These are phyloP conservation scores for Virgularia gustaviana DNA, from an alignment of 92 coral and sea anemone species.

Conservation along the genomic window DNA sequence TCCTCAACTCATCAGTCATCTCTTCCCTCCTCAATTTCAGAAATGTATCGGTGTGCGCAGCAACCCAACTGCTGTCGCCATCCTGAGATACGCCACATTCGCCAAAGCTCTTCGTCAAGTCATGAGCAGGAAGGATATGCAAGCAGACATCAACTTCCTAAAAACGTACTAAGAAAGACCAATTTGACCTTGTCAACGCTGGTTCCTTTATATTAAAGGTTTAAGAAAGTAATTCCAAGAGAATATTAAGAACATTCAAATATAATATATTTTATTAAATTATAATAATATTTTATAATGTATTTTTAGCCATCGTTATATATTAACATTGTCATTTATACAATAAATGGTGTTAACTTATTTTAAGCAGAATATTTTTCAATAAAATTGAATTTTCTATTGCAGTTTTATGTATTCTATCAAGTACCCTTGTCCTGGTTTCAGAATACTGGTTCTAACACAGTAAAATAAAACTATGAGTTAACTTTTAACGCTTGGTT, in stretches of 20 bases:
- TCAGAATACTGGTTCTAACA: too few species aligned
- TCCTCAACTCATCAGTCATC: background rate
- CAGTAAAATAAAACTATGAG: too few species aligned
- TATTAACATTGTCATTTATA: too few species aligned
- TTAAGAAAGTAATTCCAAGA: slow-evolving; percentile 4
- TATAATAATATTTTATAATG: background rate
- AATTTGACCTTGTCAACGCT: background rate
- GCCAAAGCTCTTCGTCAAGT: background rate
- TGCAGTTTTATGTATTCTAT: too few species aligned
- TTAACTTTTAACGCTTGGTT: too few species aligned
- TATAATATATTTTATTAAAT: background rate
- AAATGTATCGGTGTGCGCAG: background rate
- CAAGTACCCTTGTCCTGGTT: too few species aligned
- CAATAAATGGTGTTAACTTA: too few species aligned
- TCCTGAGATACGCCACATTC: background rate
- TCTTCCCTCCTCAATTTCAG: background rate
- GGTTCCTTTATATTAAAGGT: slow-evolving; percentile 14
- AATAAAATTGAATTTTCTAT: too few species aligned
- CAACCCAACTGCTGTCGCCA: background rate
- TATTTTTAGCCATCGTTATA: background rate
- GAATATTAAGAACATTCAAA: background rate
- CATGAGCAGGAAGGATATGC: background rate
- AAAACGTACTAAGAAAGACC: background rate
- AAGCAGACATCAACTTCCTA: background rate
- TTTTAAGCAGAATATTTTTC: too few species aligned